These are phyloP conservation scores for Moxostoma hubbsi DNA, from an alignment of 2,797 vertebrate genomes.

Conservation along the genomic window DNA sequence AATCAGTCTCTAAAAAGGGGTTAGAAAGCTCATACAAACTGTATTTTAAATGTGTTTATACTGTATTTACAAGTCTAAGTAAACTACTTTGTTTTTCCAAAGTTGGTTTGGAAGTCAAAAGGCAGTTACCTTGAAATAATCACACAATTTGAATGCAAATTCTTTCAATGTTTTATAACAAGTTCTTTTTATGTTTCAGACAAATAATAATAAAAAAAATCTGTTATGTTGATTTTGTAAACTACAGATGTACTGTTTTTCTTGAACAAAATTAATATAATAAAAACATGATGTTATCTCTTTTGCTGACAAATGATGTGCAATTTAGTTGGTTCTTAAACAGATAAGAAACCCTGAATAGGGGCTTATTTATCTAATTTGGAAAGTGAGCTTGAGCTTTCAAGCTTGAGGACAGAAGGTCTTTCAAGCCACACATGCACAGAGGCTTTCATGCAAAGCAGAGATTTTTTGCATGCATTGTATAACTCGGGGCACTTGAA, in stretches of 20 bases:
- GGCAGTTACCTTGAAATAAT: constrained; percentile 69
- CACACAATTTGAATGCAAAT: constrained; percentile 80
- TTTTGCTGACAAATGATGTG: constrained; percentile 76
- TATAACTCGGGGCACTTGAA: constrained; percentile 43
- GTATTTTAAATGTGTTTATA: too few species aligned
- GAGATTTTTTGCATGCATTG: constrained; percentile 37
- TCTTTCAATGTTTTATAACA: constrained; percentile 68
- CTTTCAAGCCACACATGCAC: constrained; percentile 21
- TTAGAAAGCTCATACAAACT: too few species aligned
- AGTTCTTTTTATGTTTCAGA: constrained; percentile 67
- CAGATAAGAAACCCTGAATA: constrained; percentile 75
- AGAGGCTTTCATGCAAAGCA: neutral
- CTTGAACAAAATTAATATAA: constrained; percentile 69
- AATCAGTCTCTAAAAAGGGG: constrained; percentile 57
- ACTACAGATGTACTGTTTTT: constrained; percentile 76
- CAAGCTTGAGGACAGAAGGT: too few species aligned
- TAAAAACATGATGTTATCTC: constrained; percentile 67
- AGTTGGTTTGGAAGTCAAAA: too few species aligned
- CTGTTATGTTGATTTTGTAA: constrained; percentile 77
- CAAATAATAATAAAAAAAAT: constrained; percentile 53
- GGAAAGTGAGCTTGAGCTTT: too few species aligned
- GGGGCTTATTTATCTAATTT: constrained; percentile 35
- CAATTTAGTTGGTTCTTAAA: constrained; percentile 69
- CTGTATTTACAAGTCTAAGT: too few species aligned
- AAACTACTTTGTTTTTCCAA: too few species aligned